Conservation (phyloP, 2,113 vertebrate species). For the Erythrolamprus reginae region DNA sequence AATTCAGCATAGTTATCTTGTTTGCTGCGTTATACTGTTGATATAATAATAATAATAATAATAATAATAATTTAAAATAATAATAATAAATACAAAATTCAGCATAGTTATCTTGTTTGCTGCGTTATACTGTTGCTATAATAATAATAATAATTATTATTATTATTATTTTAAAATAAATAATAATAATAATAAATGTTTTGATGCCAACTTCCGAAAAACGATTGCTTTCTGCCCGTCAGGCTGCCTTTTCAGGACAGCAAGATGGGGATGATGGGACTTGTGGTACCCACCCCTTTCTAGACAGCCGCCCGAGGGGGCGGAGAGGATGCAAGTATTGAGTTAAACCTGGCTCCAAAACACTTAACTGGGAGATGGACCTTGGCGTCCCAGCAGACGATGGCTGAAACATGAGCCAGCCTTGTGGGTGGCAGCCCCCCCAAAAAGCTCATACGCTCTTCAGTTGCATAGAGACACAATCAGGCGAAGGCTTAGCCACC, state of each 20-base stretch:
- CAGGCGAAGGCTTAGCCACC: background rate
- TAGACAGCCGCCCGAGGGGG: no score
- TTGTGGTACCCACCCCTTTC: background rate
- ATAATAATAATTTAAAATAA: no score
- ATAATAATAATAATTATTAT: no score
- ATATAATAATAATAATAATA: no score
- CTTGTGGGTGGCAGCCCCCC: rapidly evolving
- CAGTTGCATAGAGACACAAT: background rate
- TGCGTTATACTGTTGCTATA: no score
- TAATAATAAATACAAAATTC: no score
- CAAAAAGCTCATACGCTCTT: background rate
- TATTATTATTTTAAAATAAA: no score
- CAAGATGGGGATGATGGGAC: background rate
- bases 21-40: no score
- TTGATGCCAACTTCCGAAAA: background rate
- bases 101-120: no score
- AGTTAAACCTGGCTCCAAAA: background rate
- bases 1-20: no score
- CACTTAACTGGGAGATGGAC: background rate
- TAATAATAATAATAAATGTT: no score
- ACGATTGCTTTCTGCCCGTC: no score
- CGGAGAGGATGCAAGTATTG: background rate
- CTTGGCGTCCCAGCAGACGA: background rate
- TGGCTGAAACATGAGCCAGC: rapidly evolving
- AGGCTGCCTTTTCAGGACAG: background rate